Evolutionary conservation across 2,797 vertebrate genomes (phyloP), one percentile per base, ranked within the genome.

Genomic region (Heteromormyrus szaboi): DNA sequence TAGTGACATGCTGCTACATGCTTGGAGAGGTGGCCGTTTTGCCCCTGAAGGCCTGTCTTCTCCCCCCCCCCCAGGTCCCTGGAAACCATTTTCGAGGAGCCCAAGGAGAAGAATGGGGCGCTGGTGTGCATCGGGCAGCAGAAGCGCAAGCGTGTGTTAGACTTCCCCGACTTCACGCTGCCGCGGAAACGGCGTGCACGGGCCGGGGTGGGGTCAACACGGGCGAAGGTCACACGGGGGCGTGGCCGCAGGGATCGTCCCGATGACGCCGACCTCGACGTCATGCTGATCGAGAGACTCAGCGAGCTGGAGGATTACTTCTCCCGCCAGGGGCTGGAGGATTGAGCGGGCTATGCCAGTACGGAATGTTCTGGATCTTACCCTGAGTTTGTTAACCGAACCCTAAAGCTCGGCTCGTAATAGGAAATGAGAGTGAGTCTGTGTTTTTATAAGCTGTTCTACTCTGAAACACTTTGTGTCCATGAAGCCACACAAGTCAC

Each of bases 71-170:
- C 76, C 93, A 99, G 98, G 93, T 97, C 97, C 92, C 94, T 99
- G 92, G 98, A 99, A 94, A 99, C 98, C 0, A 99, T 99, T 92
- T 99, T 99, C 68, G 98, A 99, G 93, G 98, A 99, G 92, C 98
- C 98, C 0, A 97, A 97, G 91, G 97, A 98, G 91, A 98, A 97
- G 88, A 97, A 98, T 0, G 98, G 98, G 0, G 93, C 92, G 0
- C 93, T 98, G 68, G 93, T 99, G 48, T 97, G 97, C 51, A 94
- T 99, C 91, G 98, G 98, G 62, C 97, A 98, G 88, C 98, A 99
- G 92, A 99, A 97, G 92, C 95, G 97, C 83, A 98, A 98, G 89
- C 94, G 98, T 17, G 94, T 99, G 85, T 95, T 99, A 0, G 98
- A 99, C 86, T 99, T 99, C 62, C 97, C 97, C 53, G 98, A 99